These are phyloP conservation scores for Heterodera schachtii DNA, from an alignment of 1,140 invertebrate genomes.

Conservation along the genomic window DNA sequence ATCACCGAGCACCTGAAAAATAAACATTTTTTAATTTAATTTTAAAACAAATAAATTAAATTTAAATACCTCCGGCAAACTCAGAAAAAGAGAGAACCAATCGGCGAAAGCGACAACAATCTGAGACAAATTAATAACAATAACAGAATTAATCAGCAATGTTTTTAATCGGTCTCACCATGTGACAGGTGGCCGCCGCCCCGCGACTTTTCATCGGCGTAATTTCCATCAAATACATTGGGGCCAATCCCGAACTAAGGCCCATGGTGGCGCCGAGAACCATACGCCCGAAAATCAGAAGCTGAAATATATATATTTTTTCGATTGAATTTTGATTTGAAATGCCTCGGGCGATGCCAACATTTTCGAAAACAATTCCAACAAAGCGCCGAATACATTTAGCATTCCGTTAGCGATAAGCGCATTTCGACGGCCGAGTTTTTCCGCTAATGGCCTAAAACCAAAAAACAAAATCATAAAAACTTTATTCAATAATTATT, in stretches of 20 bases:
- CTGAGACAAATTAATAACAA: constrained; percentile 54
- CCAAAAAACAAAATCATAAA: background rate
- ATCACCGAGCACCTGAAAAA: constrained; percentile 50
- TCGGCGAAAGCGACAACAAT: constrained; percentile 63
- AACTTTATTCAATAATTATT: background rate
- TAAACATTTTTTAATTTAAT: background rate
- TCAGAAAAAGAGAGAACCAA: constrained; percentile 62
- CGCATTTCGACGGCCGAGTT: constrained; percentile 58
- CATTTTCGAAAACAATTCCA: constrained; percentile 56
- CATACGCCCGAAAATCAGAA: constrained; percentile 47
- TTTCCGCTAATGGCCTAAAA: constrained; percentile 47
- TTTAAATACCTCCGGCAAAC: constrained; percentile 48
- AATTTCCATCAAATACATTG: constrained; percentile 67
- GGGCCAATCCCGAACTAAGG: constrained; percentile 66
- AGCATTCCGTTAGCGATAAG: constrained; percentile 58
- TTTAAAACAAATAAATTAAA: background rate
- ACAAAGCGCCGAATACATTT: constrained; percentile 55
- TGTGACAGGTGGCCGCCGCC: constrained; percentile 66
- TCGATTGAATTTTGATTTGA: constrained; percentile 22
- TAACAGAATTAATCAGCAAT: constrained; percentile 32
- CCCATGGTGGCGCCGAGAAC: constrained; percentile 64
- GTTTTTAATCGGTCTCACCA: constrained; percentile 50
- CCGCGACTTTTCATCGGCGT: constrained; percentile 64
- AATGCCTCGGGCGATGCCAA: constrained; percentile 55
- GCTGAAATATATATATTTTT: background rate